These are phyloP conservation scores for Hedya salicella DNA, from an alignment of 2,888 invertebrate genomes.

Conservation along the genomic window DNA sequence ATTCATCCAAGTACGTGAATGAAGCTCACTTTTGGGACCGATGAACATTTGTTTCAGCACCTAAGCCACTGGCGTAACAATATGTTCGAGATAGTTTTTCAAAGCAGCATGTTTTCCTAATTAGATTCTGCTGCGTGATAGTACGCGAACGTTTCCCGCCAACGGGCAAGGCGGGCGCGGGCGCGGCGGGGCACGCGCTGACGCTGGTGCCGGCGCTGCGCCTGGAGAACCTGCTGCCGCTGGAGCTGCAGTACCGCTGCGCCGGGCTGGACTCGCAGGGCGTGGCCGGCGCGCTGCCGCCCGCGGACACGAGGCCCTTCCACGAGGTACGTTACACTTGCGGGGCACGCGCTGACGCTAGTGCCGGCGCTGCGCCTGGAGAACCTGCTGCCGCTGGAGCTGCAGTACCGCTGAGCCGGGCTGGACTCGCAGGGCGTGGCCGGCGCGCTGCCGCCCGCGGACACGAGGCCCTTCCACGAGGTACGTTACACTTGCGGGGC, in stretches of 20 bases:
- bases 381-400: no score
- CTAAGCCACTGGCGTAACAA: no score
- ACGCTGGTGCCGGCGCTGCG: conserved; percentile 93
- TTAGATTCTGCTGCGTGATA: conserved; percentile 91
- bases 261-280: conserved; percentile 52
- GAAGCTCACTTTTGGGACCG: no score
- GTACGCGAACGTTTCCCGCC: conserved; percentile 92
- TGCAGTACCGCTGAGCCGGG: no score
- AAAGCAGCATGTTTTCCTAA: conserved; percentile 10
- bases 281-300: conserved; percentile 55
- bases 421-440: no score
- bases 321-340: conserved; percentile 62
- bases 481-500: no score
- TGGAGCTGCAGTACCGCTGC: conserved; percentile 88
- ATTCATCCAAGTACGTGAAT: no score
- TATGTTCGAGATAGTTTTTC: neutral
- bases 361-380: no score
- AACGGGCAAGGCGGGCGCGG: conserved; percentile 82
- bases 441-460: no score
- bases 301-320: conserved; percentile 71
- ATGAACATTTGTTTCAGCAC: no score
- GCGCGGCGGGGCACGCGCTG: conserved; percentile 94
- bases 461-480: no score
- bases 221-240: conserved; percentile 94
- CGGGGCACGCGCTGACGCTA: no score